Evolutionary conservation across 1,140 invertebrate species (phyloP).

Genomic region (Brachionus koreanus): DNA sequence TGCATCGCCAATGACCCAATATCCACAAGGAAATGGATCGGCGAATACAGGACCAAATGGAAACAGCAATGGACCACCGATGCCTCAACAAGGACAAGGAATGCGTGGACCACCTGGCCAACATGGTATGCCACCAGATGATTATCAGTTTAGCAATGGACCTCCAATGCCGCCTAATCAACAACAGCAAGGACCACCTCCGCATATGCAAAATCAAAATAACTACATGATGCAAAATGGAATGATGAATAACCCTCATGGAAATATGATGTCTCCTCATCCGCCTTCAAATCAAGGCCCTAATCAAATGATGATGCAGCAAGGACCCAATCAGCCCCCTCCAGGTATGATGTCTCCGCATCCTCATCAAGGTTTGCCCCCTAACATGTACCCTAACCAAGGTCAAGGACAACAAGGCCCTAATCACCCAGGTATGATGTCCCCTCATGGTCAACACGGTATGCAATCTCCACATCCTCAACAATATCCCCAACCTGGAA

Average conservation of each 20-base stretch:
- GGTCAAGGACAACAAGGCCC: background rate
- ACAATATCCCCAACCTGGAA: conserved; percentile 1
- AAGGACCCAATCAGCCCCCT: background rate
- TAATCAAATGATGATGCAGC: conserved; percentile 24
- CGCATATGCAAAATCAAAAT: conserved; percentile 24
- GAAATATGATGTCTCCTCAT: conserved; percentile 37
- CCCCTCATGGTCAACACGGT: conserved; percentile 22
- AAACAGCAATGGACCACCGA: background rate
- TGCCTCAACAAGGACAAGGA: background rate
- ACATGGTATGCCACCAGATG: conserved; percentile 5
- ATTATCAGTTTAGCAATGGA: background rate
- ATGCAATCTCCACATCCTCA: conserved; percentile 34
- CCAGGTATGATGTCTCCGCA: conserved; percentile 22
- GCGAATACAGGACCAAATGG: background rate
- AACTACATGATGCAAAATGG: conserved; percentile 34
- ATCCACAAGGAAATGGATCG: background rate
- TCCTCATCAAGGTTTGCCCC: conserved; percentile 3
- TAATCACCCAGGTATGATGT: conserved; percentile 13
- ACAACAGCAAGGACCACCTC: background rate
- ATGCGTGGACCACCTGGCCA: conserved; percentile 1
- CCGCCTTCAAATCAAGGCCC: background rate
- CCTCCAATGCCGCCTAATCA: background rate
- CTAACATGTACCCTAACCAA: conserved; percentile 22
- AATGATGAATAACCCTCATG: conserved; percentile 5
- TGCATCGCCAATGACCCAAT: conserved; percentile 1